Evolutionary conservation across 2,888 invertebrate species (phyloP), one percentile per base, ranked within the genome.

Genomic region (Achlya flavicornis): DNA sequence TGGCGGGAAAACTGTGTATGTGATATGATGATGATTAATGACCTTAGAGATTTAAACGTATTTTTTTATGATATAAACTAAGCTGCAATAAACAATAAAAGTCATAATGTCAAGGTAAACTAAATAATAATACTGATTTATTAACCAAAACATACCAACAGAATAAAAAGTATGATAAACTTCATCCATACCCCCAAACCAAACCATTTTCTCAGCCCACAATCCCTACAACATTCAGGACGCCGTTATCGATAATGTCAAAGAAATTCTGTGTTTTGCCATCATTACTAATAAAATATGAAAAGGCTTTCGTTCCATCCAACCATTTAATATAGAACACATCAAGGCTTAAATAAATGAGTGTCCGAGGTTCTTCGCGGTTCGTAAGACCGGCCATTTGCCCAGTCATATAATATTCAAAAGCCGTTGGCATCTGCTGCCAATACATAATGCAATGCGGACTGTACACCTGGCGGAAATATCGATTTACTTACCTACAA

Each of bases 361-460:
- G 58, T 33, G 66, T 64, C 62, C 61, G 62, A 64, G 64, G 66
- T 71, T 71, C 70, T 73, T 71, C 43, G 65, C 70, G 66, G 68
- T 61, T 66, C 63, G 63, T 68, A 65, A 73, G 70, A 61, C 71
- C 68, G 73, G 73, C 71, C 74, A 76, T 74, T 79, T 75, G 78
- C 71, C 74, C 70, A 65, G 61, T 19, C 75, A 83, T 88, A 79
- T 74, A 86, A 82, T 80, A 88, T 87, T 84, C 78, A 87, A 64
- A 68, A 65, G 71, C 62, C 66, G 57, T 67, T 64, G 76, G 68
- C 77, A 78, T 79, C 74, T 77, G 76, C 63, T 53, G 67, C 58
- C 68, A 66, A 80, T 88, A 75, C 74, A 87, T 87, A 84, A 87
- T 89, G 85, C 80, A 89, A 65, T 67, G 67, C 43, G 58, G 65